Evolutionary conservation across 2,797 vertebrate species (phyloP).

Genomic region (Phalanger gymnotis): DNA sequence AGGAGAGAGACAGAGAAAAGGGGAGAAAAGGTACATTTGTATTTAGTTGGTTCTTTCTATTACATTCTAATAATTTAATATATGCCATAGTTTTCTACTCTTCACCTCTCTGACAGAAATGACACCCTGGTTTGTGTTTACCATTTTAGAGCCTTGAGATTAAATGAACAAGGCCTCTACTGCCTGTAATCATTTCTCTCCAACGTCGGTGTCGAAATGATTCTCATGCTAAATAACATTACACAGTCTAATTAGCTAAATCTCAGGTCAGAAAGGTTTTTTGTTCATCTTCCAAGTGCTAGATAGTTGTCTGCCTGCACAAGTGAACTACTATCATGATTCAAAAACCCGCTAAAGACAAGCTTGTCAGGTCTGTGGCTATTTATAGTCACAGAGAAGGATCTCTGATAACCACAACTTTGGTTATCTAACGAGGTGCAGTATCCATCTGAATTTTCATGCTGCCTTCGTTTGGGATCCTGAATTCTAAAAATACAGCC

Average conservation of each 20-base stretch:
- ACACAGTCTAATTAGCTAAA: slow-evolving; percentile 44
- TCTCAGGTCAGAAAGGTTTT: not conserved
- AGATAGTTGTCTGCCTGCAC: slow-evolving; percentile 28
- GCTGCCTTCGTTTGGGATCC: not conserved
- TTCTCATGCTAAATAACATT: slow-evolving; percentile 24
- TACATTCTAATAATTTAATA: not conserved
- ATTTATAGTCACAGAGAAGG: slow-evolving; percentile 48
- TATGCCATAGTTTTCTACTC: not conserved
- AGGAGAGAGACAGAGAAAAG: not conserved
- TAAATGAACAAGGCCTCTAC: not conserved
- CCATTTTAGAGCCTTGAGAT: slow-evolving; percentile 18
- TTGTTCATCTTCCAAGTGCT: slow-evolving; percentile 49
- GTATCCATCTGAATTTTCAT: slow-evolving; percentile 26
- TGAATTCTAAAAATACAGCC: slow-evolving; percentile 34
- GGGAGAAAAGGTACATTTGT: not conserved
- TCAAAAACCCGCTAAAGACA: slow-evolving; percentile 41
- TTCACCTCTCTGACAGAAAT: not conserved
- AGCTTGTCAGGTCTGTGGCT: slow-evolving; percentile 37
- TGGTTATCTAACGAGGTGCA: slow-evolving; percentile 15
- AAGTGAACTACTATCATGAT: slow-evolving; percentile 40
- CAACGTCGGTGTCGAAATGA: slow-evolving; percentile 38
- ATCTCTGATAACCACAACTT: slow-evolving; percentile 48
- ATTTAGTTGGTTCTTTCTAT: not conserved
- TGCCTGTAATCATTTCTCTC: slow-evolving; percentile 32
- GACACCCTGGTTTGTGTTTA: slow-evolving; percentile 11